Base-by-base conservation (phyloP, 2,888 invertebrate species). In the Phaonia tiefii region DNA sequence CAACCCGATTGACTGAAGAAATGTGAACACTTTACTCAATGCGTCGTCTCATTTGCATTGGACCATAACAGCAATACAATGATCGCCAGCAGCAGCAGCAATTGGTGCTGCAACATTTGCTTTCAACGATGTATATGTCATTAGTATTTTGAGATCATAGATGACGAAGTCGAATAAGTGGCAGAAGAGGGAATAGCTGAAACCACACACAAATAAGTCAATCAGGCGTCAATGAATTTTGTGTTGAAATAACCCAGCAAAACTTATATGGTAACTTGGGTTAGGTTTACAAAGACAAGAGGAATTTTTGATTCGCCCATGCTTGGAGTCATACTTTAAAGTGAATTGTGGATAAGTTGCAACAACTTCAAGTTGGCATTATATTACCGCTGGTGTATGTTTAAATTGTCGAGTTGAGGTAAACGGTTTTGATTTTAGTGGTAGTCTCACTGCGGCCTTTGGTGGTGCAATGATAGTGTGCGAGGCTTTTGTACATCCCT, bases 151-250 rank as follows among this genome's bases (percentile, higher is more conserved):
- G 22, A 54, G 54, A 25, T 54, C 54, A 54, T 4, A 54, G 54
- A 22, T 54, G 54, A 54, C 54, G 54, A 54, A 54, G 54, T 54
- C n/a, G 46, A 25, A 26, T 65, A 25, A 20, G 44, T 42, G 25
- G 7, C 44, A 44, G 39, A 39, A 63, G 39, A 63, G 42, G 20
- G 13, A 65, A 37, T 67, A 31, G 31, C 31, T 5, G 31, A 3
- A 31, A 31, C 31, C 31, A 31, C 31, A 71, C 20, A 20, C 72
- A 42, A 54, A 69, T 60, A 79, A 63, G 77, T 80, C 80, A 77
- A 73, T 80, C 58, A 76, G 80, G 80, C 80, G 77, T 80, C 80
- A 71, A 66, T 71, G 76, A 58, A 58, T n/a, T n/a, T n/a, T 31
- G 31, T 22, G 44, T 8, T 11, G 11, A 22, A 11, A 54, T 22